Evolutionary conservation across 2,888 invertebrate species (phyloP).

Genomic region (Tribolium freemani): DNA sequence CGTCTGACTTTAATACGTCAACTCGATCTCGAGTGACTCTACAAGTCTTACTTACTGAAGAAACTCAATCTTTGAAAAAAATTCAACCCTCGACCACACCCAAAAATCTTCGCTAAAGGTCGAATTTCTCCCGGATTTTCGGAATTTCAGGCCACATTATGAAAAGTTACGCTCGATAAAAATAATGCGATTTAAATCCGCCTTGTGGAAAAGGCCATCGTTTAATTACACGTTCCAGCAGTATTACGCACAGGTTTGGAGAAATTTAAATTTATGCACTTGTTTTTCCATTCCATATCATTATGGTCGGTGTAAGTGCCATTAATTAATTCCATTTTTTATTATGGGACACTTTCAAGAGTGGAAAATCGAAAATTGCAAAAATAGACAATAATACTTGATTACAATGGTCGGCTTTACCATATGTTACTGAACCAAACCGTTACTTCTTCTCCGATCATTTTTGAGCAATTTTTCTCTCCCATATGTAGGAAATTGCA

Average conservation of each 20-base stretch:
- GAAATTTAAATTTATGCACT: conserved; percentile 38
- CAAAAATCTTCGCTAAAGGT: background rate
- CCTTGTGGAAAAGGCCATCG: conserved; percentile 18
- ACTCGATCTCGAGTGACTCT: background rate
- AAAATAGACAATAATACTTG: no score
- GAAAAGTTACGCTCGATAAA: background rate
- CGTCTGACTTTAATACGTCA: conserved; percentile 7
- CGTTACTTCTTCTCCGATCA: no score
- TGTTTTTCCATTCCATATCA: conserved; percentile 14
- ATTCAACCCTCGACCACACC: background rate
- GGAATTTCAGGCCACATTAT: background rate
- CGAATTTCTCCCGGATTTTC: background rate
- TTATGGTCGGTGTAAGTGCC: background rate
- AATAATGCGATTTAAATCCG: conserved; percentile 26
- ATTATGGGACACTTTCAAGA: background rate
- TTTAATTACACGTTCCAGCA: conserved; percentile 22
- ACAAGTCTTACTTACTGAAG: background rate
- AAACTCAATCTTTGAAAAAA: conserved; percentile 10
- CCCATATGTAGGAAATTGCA: no score
- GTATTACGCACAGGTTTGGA: conserved; percentile 33
- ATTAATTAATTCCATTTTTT: conserved; percentile 20
- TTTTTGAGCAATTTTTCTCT: no score
- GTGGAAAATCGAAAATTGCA: background rate
- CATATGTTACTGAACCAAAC: no score
- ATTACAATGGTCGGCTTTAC: no score